Evolutionary conservation across 92 coral and sea anemone genomes (phyloP), one percentile per base, ranked within the genome.

Genomic region (Pocillopora grandis): DNA sequence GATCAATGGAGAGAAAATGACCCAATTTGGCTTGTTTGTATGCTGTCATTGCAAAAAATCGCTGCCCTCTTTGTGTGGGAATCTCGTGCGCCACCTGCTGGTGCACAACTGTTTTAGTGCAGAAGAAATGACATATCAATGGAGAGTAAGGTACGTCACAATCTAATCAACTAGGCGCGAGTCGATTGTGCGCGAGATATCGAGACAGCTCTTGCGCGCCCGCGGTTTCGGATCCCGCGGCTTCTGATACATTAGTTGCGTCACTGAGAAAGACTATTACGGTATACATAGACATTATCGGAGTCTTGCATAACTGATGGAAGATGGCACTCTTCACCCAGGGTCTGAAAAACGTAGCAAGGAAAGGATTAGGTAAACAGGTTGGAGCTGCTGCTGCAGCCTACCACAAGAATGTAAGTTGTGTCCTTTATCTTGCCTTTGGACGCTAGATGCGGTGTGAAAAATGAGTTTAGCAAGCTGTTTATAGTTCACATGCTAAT

Each of bases 321-420:
- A 66, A 3, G 17, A 83, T 83, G 86, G 86, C 86, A 4, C 80
- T 83, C 48, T 83, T 83, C 77, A 62, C 73, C 49, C 72, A 3
- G 12, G 63, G 63, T 74, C 55, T 83, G 57, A 37, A 73, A 21
- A 83, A 20, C 16, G 10, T 88, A 18, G 83, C 92, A 27, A 87
- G 90, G 58, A 55, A 86, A 55, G 33, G 82, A 16, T 67, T 79
- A 68, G 71, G 66, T 88, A 16, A 76, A 59, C 88, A 82, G 79
- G 66, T 80, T 42, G 84, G 78, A 76, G 49, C 81, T 55, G 82
- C 87, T 21, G 89, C 89, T 33, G 90, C 92, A 49, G 81, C 49
- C 10, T 93, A 93, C 74, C 94, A 90, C 90, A 93, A 90, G 75
- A 93, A 90, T 66, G 96, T 93, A 77, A 90, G 96, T 87, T 63